Evolutionary conservation across 2,888 invertebrate genomes (phyloP).

Genomic region (Drosophila conformis): DNA sequence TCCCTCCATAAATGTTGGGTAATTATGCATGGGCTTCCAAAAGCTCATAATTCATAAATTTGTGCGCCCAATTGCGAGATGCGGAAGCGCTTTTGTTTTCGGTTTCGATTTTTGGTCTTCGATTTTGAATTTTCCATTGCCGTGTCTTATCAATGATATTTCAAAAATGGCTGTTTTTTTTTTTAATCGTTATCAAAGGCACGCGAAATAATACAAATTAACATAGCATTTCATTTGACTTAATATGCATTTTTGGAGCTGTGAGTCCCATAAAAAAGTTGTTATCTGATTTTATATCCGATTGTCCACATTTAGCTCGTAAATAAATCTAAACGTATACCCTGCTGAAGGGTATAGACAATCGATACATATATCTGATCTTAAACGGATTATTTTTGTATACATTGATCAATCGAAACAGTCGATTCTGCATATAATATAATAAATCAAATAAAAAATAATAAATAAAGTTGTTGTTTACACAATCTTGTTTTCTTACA

Average conservation of each 20-base stretch:
- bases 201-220: constrained; percentile 19
- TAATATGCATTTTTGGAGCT: constrained; percentile 18
- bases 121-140: constrained; percentile 37
- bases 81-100: constrained; percentile 71
- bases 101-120: constrained; percentile 37
- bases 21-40: constrained; percentile 69
- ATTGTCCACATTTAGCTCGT: constrained; percentile 63
- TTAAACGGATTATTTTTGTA: neutral
- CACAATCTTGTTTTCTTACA: neutral
- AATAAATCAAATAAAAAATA: neutral
- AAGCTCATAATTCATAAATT: constrained; percentile 75
- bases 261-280: constrained; percentile 57
- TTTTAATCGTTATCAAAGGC: constrained; percentile 28
- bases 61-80: constrained; percentile 69
- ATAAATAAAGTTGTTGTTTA: neutral
- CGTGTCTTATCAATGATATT: constrained; percentile 60
- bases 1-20: constrained; percentile 39
- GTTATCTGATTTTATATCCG: constrained; percentile 57
- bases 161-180: neutral
- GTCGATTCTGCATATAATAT: neutral
- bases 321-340: constrained; percentile 44
- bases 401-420: neutral
- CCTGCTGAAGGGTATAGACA: neutral
- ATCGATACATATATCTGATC: neutral
- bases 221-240: constrained; percentile 39